Conservation (phyloP, 1,140 invertebrate genomes). For the Rhysida immarginata region DNA sequence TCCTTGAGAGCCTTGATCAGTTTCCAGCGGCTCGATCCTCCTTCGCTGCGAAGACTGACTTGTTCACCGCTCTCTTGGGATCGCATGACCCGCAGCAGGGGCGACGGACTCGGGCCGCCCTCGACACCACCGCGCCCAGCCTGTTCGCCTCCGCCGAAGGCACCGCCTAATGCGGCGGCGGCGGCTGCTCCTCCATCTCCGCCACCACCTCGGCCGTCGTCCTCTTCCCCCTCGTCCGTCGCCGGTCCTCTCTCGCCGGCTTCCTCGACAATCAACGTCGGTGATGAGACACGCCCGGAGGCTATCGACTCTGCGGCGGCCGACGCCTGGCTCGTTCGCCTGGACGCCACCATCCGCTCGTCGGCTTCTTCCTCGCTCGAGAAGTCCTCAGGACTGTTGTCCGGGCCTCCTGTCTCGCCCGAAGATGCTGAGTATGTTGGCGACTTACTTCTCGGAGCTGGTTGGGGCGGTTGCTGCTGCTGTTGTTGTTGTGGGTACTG, state of each 20-base stretch:
- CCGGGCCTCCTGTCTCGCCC: conserved; percentile 70
- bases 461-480: background rate
- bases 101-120: background rate
- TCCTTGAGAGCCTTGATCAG: conserved; percentile 8
- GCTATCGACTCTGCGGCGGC: background rate
- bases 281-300: background rate
- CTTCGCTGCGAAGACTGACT: background rate
- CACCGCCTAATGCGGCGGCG: background rate
- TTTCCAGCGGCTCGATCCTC: conserved; percentile 6
- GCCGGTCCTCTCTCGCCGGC: background rate
- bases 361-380: conserved; percentile 2
- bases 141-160: background rate
- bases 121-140: background rate
- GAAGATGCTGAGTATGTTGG: conserved; percentile 36
- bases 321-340: background rate
- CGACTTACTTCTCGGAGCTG: background rate
- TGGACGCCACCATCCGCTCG: background rate
- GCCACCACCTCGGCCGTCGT: background rate
- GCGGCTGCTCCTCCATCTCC: conserved; percentile 25
- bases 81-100: background rate
- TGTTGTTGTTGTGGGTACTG: background rate
- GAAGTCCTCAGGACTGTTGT: conserved; percentile 33
- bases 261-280: background rate
- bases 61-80: conserved; percentile 1
- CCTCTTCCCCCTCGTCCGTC: background rate